These are phyloP conservation scores for Dinothrombium tinctorium DNA, from an alignment of 1,140 invertebrate species.

Conservation along the genomic window DNA sequence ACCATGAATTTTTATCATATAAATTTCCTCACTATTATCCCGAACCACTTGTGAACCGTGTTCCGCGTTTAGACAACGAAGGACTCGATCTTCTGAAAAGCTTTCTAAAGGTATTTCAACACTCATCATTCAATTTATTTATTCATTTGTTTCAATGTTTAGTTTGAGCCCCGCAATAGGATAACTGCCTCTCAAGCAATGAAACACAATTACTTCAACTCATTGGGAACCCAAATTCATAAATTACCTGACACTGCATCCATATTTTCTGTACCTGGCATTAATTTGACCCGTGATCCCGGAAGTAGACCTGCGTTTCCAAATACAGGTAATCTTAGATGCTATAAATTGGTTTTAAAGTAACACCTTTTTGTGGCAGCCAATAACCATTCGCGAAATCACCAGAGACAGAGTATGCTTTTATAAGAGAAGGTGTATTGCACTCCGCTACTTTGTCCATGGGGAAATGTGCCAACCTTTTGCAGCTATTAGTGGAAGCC, in stretches of 20 bases:
- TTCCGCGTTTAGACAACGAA: slow-evolving; percentile 31
- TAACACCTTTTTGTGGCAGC: too few relatives aligned
- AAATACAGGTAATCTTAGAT: too few relatives aligned
- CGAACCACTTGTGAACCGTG: slow-evolving; percentile 28
- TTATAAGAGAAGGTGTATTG: too few relatives aligned
- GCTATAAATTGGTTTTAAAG: too few relatives aligned
- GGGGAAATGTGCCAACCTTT: too few relatives aligned
- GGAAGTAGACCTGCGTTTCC: too few relatives aligned
- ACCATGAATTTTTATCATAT: slow-evolving; percentile 25
- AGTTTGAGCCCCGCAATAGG: slow-evolving; percentile 35
- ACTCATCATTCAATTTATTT: slow-evolving; percentile 10
- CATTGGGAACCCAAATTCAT: slow-evolving; percentile 28
- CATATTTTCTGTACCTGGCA: slow-evolving; percentile 30
- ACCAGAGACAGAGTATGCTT: too few relatives aligned
- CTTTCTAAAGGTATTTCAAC: slow-evolving; percentile 28
- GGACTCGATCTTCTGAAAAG: slow-evolving; percentile 30
- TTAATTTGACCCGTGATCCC: too few relatives aligned
- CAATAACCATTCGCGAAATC: too few relatives aligned
- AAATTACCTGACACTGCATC: slow-evolving; percentile 32
- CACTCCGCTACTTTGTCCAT: too few relatives aligned
- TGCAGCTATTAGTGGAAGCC: too few relatives aligned
- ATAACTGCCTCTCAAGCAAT: slow-evolving; percentile 32
- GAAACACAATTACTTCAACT: slow-evolving; percentile 34
- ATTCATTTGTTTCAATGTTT: slow-evolving; percentile 17
- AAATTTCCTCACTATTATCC: slow-evolving; percentile 27